phyloP scores from a whole-genome alignment of 2,113 vertebrate genomes.

The Indicator indicator region DNA sequence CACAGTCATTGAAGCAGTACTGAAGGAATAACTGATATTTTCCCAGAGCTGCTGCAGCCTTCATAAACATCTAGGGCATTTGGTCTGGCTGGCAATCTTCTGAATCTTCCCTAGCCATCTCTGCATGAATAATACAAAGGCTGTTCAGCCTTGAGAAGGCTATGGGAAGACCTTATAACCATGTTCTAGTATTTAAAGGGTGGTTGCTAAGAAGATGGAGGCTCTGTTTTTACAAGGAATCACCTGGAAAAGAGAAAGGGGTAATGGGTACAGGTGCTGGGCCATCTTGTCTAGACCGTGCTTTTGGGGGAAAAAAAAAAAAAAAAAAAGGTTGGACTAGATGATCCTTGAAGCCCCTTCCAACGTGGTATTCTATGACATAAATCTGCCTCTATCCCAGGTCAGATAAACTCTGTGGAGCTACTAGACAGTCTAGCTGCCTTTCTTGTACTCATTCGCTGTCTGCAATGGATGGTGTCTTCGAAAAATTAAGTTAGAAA shows the following conservation, averaged over 20 bases:
- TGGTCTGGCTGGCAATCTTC: not conserved
- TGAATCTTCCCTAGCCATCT: fast-evolving
- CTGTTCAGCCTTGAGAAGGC: not conserved
- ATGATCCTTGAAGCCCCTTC: no score
- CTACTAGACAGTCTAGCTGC: not conserved
- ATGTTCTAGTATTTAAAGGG: not conserved
- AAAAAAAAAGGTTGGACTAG: no score
- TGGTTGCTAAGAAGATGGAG: not conserved
- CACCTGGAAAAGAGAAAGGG: no score
- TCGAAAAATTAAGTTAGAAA: not conserved
- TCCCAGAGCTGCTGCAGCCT: not conserved
- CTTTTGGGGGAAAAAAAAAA: no score
- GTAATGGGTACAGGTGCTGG: no score
- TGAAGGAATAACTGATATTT: not conserved
- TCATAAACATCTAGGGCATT: not conserved
- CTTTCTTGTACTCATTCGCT: not conserved
- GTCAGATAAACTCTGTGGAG: not conserved
- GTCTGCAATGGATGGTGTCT: fast-evolving
- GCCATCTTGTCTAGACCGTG: no score
- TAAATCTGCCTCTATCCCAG: not conserved
- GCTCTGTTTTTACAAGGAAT: no score
- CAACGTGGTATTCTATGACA: not conserved
- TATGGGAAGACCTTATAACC: not conserved
- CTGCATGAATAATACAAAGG: fast-evolving
- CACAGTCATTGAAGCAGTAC: fast-evolving